Conservation (phyloP, 64 coral and sea anemone genomes). For the Pocillopora verrucosa region DNA sequence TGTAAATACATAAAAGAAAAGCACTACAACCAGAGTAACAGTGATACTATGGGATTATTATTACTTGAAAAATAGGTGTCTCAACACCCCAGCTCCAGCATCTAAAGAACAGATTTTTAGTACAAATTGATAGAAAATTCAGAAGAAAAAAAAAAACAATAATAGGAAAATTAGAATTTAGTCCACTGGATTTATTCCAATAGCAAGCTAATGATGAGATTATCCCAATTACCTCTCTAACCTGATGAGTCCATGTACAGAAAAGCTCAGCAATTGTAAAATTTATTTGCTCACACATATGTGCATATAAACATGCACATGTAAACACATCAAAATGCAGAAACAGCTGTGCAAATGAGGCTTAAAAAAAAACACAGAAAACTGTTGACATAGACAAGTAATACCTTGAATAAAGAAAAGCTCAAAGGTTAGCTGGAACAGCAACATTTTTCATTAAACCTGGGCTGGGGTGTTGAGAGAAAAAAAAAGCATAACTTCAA, state of each 20-base stretch:
- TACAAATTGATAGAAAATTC: background rate
- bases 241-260: too few species aligned
- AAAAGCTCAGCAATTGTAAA: too few species aligned
- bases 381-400: background rate
- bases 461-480: slow-evolving; percentile 67
- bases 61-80: background rate
- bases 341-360: too few species aligned
- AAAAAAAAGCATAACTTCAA: background rate
- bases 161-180: background rate
- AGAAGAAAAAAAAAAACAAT: background rate
- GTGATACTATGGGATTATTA: background rate
- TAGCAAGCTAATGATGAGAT: too few species aligned
- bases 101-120: background rate
- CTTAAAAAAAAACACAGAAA: too few species aligned
- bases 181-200: too few species aligned
- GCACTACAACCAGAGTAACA: too few species aligned
- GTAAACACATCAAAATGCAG: too few species aligned
- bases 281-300: too few species aligned
- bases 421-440: background rate
- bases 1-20: background rate
- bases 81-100: slow-evolving; percentile 54
- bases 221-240: too few species aligned
- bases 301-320: too few species aligned
- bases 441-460: slow-evolving; percentile 25
- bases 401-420: slow-evolving; percentile 3